A percentile compares a stretch with the other conserved stretches of the same genome.
These are phyloP conservation scores for Dipodomys spectabilis DNA, from an alignment of 2,113 vertebrate genomes.

Conservation along the genomic window DNA sequence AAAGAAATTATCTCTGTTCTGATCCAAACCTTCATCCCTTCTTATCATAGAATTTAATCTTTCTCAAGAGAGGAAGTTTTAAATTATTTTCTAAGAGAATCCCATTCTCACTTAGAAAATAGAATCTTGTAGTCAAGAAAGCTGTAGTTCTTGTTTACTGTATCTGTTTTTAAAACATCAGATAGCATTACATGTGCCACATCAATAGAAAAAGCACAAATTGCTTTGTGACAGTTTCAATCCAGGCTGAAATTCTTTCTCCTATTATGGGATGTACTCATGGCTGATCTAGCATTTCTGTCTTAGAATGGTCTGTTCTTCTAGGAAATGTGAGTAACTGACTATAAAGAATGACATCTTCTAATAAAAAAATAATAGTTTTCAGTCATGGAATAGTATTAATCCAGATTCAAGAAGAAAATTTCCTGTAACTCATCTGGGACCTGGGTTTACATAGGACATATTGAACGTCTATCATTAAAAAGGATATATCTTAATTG, in stretches of 20 bases:
- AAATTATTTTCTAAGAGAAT: slow-evolving; percentile 28
- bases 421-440: neutral
- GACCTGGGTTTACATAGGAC: slow-evolving; percentile 5
- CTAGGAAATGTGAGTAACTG: neutral
- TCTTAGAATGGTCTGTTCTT: neutral
- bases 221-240: neutral
- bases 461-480: slow-evolving; percentile 21
- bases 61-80: neutral
- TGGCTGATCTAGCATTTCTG: neutral
- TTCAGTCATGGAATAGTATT: neutral
- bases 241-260: neutral
- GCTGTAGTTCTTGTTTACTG: neutral
- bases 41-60: neutral
- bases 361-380: slow-evolving; percentile 21
- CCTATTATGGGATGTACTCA: neutral
- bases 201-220: neutral
- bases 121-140: neutral
- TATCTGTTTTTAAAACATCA: slow-evolving; percentile 14
- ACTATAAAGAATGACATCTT: neutral
- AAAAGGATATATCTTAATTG: neutral
- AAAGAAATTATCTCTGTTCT: neutral
- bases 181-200: neutral
- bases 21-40: neutral
- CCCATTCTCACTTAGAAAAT: neutral
- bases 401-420: slow-evolving; percentile 20